Evolutionary conservation across 2,888 invertebrate species (phyloP).

Genomic region (Xylota segnis): DNA sequence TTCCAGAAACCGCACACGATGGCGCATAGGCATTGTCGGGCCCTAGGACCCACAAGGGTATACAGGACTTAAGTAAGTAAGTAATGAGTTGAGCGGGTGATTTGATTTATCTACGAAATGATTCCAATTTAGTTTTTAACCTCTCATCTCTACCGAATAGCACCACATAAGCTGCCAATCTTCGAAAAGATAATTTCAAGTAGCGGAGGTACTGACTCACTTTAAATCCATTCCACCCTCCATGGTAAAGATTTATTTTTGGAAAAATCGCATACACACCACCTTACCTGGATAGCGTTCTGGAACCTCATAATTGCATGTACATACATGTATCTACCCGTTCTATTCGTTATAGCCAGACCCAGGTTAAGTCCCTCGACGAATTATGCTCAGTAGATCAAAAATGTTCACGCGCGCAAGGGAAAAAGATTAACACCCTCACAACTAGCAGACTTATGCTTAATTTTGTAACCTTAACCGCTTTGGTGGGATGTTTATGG

Average conservation of each 20-base stretch:
- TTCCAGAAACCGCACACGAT: too few species aligned
- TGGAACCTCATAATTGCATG: not conserved
- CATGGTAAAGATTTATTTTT: not conserved
- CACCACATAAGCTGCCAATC: not conserved
- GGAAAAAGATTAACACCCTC: slow-evolving; percentile 29
- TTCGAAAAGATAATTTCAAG: not conserved
- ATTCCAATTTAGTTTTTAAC: too few species aligned
- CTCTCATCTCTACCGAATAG: too few species aligned
- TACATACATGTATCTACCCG: not conserved
- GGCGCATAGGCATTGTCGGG: too few species aligned
- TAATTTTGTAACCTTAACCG: slow-evolving; percentile 35
- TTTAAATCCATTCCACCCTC: not conserved
- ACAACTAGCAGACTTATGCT: slow-evolving; percentile 4
- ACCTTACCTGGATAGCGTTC: not conserved
- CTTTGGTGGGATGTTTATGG: slow-evolving; percentile 23
- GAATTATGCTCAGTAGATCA: slow-evolving; percentile 2
- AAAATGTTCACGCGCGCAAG: not conserved
- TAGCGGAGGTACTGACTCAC: not conserved
- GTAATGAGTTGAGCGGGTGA: too few species aligned
- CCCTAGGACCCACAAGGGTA: too few species aligned
- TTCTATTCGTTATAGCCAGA: not conserved
- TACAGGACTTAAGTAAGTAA: too few species aligned
- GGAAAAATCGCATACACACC: not conserved
- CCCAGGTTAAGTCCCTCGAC: not conserved
- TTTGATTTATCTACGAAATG: too few species aligned